Evolutionary conservation across 2,113 vertebrate genomes (phyloP).

Genomic region (Probosciger aterrimus): DNA sequence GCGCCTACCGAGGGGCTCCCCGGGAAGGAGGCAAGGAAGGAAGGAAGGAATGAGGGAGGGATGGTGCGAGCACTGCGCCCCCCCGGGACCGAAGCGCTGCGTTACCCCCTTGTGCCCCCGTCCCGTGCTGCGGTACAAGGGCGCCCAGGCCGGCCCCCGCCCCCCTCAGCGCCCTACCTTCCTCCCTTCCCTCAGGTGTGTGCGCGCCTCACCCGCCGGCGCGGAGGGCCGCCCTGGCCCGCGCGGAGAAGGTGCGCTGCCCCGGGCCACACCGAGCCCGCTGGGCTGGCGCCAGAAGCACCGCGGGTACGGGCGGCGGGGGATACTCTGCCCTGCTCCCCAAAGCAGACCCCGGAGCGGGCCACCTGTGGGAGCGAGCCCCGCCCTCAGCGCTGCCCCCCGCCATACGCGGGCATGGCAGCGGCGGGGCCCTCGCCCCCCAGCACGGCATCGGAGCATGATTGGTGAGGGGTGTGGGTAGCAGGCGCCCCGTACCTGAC

Average conservation of each 20-base stretch:
- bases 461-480: not conserved
- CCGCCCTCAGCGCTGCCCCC: not conserved
- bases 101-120: accelerated
- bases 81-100: not conserved
- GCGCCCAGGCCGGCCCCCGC: not conserved
- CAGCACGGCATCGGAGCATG: not conserved
- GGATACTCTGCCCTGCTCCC: not conserved
- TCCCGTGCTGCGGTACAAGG: not conserved
- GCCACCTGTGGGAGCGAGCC: not conserved
- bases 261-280: not conserved
- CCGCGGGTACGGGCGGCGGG: not conserved
- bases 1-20: not conserved
- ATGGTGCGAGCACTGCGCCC: not conserved
- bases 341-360: not conserved
- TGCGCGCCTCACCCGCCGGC: not conserved
- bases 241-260: not conserved
- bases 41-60: not conserved
- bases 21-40: no score
- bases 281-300: not conserved
- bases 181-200: not conserved
- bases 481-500: not conserved
- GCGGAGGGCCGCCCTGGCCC: not conserved
- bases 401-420: not conserved
- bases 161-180: not conserved
- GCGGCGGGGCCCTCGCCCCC: not conserved